A percentile compares a stretch with the other conserved stretches of the same genome.
phyloP scores from a whole-genome alignment of 1,140 invertebrate species.

The Drosophila lini region DNA sequence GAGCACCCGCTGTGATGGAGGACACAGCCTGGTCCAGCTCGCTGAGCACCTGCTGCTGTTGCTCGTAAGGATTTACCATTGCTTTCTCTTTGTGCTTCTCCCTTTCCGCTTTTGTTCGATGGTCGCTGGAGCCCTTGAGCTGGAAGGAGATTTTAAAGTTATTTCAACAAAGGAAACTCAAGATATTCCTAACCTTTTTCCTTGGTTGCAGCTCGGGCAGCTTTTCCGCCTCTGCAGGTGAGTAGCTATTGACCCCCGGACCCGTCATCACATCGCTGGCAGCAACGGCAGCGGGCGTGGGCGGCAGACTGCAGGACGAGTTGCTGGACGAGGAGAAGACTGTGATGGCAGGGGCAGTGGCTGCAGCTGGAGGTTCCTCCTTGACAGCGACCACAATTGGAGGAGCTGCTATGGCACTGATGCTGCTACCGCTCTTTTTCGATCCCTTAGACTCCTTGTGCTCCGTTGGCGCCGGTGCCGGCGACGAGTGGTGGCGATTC shows the following conservation, averaged over 20 bases:
- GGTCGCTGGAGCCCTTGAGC: slow-evolving; percentile 57
- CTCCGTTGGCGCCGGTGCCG: slow-evolving; percentile 40
- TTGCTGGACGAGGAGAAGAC: slow-evolving; percentile 79
- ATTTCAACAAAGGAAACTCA: not conserved
- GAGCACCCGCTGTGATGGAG: slow-evolving; percentile 66
- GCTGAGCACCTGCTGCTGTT: slow-evolving; percentile 59
- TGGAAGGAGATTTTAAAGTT: slow-evolving; percentile 6
- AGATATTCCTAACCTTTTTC: slow-evolving; percentile 57
- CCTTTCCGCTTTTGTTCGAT: slow-evolving; percentile 70
- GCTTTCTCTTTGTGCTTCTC: slow-evolving; percentile 65
- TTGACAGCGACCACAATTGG: slow-evolving; percentile 25
- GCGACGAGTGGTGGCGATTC: slow-evolving; percentile 67
- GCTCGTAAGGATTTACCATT: slow-evolving; percentile 38
- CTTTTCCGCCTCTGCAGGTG: slow-evolving; percentile 51
- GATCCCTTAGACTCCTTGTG: slow-evolving; percentile 59
- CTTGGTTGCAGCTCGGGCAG: slow-evolving; percentile 57
- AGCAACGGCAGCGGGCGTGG: slow-evolving; percentile 54
- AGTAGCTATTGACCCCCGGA: slow-evolving; percentile 40
- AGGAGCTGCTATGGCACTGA: slow-evolving; percentile 42
- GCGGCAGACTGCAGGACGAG: slow-evolving; percentile 75
- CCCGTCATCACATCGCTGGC: slow-evolving; percentile 15
- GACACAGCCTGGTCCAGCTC: slow-evolving; percentile 78
- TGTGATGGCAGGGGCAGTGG: slow-evolving; percentile 48
- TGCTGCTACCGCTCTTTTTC: slow-evolving; percentile 46
- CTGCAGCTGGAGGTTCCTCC: slow-evolving; percentile 32